These are phyloP conservation scores for Caenorhabditis remanei DNA, from an alignment of 1,140 invertebrate species.

Conservation along the genomic window DNA sequence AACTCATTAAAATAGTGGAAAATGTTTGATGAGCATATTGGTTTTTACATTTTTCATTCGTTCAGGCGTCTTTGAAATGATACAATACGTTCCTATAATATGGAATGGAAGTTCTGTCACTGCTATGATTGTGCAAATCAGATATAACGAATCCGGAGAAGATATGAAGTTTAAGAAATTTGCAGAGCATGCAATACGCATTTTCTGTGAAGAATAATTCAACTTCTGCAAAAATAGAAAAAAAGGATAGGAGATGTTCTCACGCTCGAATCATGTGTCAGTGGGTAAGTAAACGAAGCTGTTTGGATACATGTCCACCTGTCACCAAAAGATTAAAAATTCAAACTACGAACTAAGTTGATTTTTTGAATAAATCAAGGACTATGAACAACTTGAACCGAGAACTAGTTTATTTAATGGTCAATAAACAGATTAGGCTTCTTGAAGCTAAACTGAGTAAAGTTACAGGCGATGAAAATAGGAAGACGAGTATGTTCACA, in stretches of 20 bases:
- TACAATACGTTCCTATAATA: not conserved
- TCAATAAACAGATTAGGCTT: no score
- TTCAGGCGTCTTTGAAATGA: not conserved
- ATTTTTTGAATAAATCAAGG: no score
- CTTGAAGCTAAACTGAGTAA: no score
- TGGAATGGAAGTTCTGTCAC: not conserved
- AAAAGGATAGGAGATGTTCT: not conserved
- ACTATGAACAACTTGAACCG: no score
- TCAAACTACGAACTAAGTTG: no score
- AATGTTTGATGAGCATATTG: constrained; percentile 6
- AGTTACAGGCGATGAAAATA: no score
- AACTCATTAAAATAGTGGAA: constrained; percentile 9
- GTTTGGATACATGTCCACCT: no score
- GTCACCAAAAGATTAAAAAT: no score
- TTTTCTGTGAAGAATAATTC: not conserved
- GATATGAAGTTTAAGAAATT: not conserved
- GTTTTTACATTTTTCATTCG: constrained; percentile 6
- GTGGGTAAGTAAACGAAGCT: no score
- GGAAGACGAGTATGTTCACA: no score
- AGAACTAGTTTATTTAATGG: no score
- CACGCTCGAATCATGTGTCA: not conserved
- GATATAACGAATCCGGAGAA: not conserved
- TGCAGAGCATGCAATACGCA: not conserved
- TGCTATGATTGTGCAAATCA: not conserved
- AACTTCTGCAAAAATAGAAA: not conserved